Evolutionary conservation across 1,140 invertebrate species (phyloP), one percentile per base, ranked within the genome.

Genomic region (Zaprionus gabonicus): DNA sequence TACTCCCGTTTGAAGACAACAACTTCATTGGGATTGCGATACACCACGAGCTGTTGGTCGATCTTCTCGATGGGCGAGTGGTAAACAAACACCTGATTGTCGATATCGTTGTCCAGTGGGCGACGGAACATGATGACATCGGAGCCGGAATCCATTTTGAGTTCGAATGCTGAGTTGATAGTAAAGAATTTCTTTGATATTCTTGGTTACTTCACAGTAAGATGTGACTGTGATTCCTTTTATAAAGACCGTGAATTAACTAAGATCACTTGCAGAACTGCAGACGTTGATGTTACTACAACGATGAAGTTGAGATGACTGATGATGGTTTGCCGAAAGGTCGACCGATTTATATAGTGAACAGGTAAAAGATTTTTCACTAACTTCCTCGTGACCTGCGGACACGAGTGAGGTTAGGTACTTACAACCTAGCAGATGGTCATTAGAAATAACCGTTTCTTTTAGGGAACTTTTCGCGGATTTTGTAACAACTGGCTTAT

Each of bases 1-100:
- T 88, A 86, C 56, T 88, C 85, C 6, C 81, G 59, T 36, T 85
- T 84, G 38, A 77, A 90, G n/a, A 90, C 79, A 27, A 90, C 85
- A 13, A 79, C 90, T 36, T 72, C 85, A 10, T 27, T 60, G 0
- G 76, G 60, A 10, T 57, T 53, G 4, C 81, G 85, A 44, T 80
- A 88, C 2, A 90, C 78, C 3, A 90, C 66, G 28, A 88, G 44
- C 20, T 90, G 58, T 59, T 85, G 58, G 36, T 88, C 85, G 31
- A 66, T 66, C 23, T 72, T 68, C 36, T 84, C 72, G 27, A 80
- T 79, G 13, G 85, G 85, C 3, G 85, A 81, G 31, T 88, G 80
- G 28, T 80, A 81, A 4, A 88, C 80, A 58, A 64, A 67, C 1
- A 90, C 44, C 41, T 90, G 70, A 51, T 46, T 90, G 27, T 78